phyloP scores from a whole-genome alignment of 2,888 invertebrate genomes.

The Quadroppia sp. region DNA sequence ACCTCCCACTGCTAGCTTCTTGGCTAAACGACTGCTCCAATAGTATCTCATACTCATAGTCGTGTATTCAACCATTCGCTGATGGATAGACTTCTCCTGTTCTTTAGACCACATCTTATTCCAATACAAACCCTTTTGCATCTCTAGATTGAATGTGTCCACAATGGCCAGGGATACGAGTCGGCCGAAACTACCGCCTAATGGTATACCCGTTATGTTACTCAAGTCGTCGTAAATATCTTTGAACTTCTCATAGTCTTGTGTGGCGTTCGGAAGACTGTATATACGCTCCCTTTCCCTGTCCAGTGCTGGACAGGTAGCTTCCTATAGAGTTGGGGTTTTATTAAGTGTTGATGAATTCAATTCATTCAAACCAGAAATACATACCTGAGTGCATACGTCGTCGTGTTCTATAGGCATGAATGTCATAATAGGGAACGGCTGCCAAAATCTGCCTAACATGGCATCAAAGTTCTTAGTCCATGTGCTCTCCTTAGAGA shows the following conservation, averaged over 20 bases:
- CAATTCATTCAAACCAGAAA: background rate
- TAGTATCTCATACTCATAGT: background rate
- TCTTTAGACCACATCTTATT: background rate
- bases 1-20: constrained; percentile 27
- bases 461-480: background rate
- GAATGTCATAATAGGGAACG: constrained; percentile 34
- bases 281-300: background rate
- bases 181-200: background rate
- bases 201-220: background rate
- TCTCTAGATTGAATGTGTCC: background rate
- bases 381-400: background rate
- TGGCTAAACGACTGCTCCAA: constrained; percentile 30
- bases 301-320: background rate
- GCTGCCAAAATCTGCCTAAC: constrained; percentile 31
- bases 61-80: background rate
- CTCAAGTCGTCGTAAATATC: background rate
- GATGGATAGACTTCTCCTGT: background rate
- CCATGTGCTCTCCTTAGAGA: background rate
- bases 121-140: background rate
- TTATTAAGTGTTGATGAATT: background rate
- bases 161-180: background rate
- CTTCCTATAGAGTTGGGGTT: background rate
- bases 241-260: too few species aligned
- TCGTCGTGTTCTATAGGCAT: constrained; percentile 3
- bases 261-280: too few species aligned